Conservation (phyloP, 1,140 invertebrate genomes). For the Coptotermes formosanus region DNA sequence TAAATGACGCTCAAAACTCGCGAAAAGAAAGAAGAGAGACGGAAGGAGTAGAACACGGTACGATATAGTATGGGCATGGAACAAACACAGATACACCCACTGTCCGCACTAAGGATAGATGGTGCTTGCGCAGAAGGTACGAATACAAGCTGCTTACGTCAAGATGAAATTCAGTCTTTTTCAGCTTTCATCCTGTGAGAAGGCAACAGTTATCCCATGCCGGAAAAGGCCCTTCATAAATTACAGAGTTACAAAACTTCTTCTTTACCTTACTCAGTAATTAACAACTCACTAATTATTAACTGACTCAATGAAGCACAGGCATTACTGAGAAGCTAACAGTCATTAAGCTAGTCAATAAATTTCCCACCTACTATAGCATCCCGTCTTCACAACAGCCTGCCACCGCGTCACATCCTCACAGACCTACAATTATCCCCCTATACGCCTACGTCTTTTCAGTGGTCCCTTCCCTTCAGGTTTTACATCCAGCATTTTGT, state of each 20-base stretch:
- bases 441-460: no score
- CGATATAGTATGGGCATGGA: not conserved
- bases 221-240: not conserved
- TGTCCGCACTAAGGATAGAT: not conserved
- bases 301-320: no score
- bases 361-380: no score
- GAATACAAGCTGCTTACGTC: not conserved
- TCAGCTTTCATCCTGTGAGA: not conserved
- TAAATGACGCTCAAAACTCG: conserved; percentile 12
- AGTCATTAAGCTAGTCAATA: no score
- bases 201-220: not conserved
- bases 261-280: no score
- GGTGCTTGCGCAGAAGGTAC: not conserved
- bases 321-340: no score
- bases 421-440: no score
- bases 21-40: not conserved
- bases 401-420: no score
- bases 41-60: not conserved
- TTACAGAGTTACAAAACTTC: not conserved
- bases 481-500: no score
- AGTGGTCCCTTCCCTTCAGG: no score
- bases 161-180: not conserved
- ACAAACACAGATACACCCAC: not conserved
- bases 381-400: no score
- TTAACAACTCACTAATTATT: no score